A percentile compares a stretch with the other conserved stretches of the same genome.
Conservation (phyloP, 2,888 invertebrate species). For the Netelia virgata region DNA sequence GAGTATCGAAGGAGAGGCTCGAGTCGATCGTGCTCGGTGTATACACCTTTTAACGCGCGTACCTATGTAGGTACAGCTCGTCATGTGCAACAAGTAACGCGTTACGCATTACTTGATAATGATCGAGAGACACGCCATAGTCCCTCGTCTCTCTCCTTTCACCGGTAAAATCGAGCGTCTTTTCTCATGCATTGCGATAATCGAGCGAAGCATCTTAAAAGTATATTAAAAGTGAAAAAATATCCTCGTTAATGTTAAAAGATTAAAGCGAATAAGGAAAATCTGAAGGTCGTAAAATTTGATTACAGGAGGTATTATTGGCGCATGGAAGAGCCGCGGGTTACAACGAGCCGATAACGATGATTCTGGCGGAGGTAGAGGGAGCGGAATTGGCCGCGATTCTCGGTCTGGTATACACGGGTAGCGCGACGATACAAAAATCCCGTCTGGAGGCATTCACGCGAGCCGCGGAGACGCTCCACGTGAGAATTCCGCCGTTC, state of each 20-base stretch:
- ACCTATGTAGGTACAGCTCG: no score
- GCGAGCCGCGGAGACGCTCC: constrained; percentile 85
- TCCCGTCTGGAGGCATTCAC: constrained; percentile 87
- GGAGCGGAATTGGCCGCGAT: constrained; percentile 88
- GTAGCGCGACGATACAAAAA: constrained; percentile 87
- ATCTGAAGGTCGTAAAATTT: background rate
- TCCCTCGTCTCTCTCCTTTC: no score
- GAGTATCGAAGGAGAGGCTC: background rate
- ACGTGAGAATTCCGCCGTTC: constrained; percentile 78
- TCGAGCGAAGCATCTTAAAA: no score
- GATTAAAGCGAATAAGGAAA: no score
- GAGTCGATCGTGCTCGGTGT: background rate
- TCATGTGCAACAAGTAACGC: no score
- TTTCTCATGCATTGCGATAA: no score
- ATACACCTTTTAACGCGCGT: no score
- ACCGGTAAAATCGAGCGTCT: no score
- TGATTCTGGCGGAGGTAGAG: constrained; percentile 89
- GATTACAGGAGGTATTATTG: constrained; percentile 81
- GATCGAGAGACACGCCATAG: no score
- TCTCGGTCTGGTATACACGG: constrained; percentile 90
- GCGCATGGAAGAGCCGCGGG: constrained; percentile 78
- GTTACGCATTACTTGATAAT: no score
- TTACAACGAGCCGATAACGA: constrained; percentile 86
- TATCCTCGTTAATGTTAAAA: no score
- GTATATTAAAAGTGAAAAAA: no score